Percentiles rank a stretch among this genome's conserved stretches.
Evolutionary conservation across 2,113 vertebrate genomes (phyloP).

Genomic region (Nothocercus julius): DNA sequence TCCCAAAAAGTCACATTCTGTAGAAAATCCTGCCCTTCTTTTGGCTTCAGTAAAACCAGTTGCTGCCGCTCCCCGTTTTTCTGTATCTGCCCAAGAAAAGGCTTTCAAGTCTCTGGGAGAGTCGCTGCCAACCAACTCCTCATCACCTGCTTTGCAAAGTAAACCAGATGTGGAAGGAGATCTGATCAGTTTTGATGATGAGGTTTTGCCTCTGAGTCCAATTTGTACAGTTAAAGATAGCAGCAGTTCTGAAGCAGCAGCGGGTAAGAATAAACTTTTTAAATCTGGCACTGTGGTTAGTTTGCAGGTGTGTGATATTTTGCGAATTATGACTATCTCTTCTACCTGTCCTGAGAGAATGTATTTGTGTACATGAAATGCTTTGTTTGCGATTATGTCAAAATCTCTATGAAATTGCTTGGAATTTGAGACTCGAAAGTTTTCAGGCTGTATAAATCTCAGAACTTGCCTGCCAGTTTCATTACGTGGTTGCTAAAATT

Average conservation of each 20-base stretch:
- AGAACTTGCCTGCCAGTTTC: slow-evolving; percentile 6
- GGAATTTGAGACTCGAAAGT: background rate
- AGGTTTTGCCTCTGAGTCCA: slow-evolving; percentile 68
- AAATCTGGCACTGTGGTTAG: background rate
- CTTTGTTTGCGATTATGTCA: background rate
- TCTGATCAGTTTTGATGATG: slow-evolving; percentile 85
- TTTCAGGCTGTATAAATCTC: background rate
- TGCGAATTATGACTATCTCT: background rate
- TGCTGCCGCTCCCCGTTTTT: slow-evolving; percentile 61
- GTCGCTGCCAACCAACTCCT: background rate
- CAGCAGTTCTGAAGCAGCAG: slow-evolving; percentile 58
- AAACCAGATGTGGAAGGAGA: slow-evolving; percentile 71
- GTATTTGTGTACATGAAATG: background rate
- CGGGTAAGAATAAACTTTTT: slow-evolving; percentile 69
- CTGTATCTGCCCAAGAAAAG: slow-evolving; percentile 74
- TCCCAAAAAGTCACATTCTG: slow-evolving; percentile 74
- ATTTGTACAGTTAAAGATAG: slow-evolving; percentile 46
- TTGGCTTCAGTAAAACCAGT: slow-evolving; percentile 55
- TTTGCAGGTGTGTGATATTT: background rate
- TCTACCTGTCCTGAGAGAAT: background rate
- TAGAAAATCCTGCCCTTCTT: slow-evolving; percentile 62
- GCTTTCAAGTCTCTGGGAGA: slow-evolving; percentile 68
- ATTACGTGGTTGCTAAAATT: background rate
- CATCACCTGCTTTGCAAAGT: slow-evolving; percentile 44
- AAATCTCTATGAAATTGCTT: background rate